phyloP scores from a whole-genome alignment of 1,140 invertebrate species.

The Caenorhabditis elegans region WBcel235 BX284602.5:6213001-6213500 shows the following conservation, averaged over 20 bases:
- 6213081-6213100: background rate
- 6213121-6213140: background rate
- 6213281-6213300: background rate
- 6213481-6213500: constrained; percentile 15
- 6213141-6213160: background rate
- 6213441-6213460: constrained; percentile 17
- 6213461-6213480: background rate
- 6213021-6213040: no score
- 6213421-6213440: background rate
- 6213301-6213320: background rate
- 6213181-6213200: background rate
- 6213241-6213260: background rate
- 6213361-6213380: background rate
- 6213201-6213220: background rate
- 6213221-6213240: background rate
- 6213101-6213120: background rate
- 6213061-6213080: background rate
- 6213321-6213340: background rate
- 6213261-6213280: background rate
- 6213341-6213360: background rate
- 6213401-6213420: constrained; percentile 19
- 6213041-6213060: background rate
- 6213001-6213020: no score
- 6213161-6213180: background rate
- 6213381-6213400: background rate